Conservation (phyloP, 1,140 invertebrate genomes). For the Pygmarrhopalites habei region DNA sequence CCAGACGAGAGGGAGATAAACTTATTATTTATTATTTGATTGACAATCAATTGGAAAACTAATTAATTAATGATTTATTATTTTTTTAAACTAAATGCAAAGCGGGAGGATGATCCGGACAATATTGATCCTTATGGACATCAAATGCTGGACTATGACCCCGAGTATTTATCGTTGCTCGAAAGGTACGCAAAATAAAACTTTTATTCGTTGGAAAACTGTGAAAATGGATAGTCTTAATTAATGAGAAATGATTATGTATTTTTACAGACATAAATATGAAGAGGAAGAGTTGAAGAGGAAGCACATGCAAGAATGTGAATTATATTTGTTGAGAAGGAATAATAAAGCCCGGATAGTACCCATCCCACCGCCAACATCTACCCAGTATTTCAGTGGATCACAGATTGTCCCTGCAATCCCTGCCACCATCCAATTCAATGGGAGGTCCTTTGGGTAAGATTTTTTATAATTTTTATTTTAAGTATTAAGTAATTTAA, state of each 20-base stretch:
- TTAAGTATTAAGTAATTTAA: too few relatives aligned
- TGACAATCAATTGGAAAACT: too few relatives aligned
- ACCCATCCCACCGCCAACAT: background rate
- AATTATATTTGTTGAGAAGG: slow-evolving; percentile 15
- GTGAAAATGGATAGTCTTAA: background rate
- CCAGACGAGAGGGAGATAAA: too few relatives aligned
- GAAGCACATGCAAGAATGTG: slow-evolving; percentile 28
- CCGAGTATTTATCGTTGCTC: slow-evolving; percentile 23
- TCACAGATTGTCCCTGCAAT: background rate
- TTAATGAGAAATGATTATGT: slow-evolving; percentile 1
- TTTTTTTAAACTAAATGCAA: too few relatives aligned
- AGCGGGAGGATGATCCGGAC: slow-evolving; percentile 20
- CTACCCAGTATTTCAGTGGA: slow-evolving; percentile 1
- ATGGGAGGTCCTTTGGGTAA: too few relatives aligned
- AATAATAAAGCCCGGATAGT: slow-evolving; percentile 6
- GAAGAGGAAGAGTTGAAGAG: slow-evolving; percentile 32
- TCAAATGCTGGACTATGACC: slow-evolving; percentile 29
- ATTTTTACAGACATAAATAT: slow-evolving; percentile 25
- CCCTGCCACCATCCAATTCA: slow-evolving; percentile 7
- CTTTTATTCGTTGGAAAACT: background rate
- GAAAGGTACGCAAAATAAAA: slow-evolving; percentile 19
- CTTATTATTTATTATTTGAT: too few relatives aligned
- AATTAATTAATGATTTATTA: too few relatives aligned
- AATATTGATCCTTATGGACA: slow-evolving; percentile 17
- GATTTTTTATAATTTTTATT: too few relatives aligned